Conservation (phyloP, 2,113 vertebrate genomes). For the Alces alces region DNA sequence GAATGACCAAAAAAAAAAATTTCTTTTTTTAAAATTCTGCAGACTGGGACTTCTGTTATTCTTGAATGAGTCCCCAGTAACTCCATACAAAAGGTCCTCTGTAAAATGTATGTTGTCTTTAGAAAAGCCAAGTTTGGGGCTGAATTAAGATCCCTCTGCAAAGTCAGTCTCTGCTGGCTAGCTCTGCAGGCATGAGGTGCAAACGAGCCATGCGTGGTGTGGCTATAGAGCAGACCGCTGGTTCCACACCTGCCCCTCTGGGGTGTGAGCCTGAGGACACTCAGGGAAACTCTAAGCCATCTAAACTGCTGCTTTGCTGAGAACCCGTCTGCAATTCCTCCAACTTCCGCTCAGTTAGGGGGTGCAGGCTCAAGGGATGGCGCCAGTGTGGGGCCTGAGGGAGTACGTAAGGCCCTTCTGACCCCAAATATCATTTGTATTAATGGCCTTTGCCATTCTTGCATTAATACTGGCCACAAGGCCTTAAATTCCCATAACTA, state of each 20-base stretch:
- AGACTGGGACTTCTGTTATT: conserved; percentile 57
- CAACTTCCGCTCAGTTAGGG: fast-evolving
- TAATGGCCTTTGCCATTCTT: neutral
- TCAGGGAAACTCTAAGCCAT: neutral
- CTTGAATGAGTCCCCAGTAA: conserved; percentile 44
- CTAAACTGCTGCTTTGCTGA: neutral
- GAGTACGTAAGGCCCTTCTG: neutral
- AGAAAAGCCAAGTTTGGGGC: conserved; percentile 9
- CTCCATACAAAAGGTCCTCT: conserved; percentile 52
- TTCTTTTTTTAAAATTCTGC: neutral
- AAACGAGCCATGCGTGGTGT: neutral
- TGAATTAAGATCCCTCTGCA: conserved; percentile 39
- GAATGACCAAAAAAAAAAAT: neutral
- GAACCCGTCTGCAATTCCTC: neutral
- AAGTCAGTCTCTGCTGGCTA: neutral
- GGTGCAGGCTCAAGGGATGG: fast-evolving
- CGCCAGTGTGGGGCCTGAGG: neutral
- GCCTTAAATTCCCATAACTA: neutral
- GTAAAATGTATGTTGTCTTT: conserved; percentile 47
- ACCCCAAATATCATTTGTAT: neutral
- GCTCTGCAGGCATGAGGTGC: neutral
- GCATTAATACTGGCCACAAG: neutral
- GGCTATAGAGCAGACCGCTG: neutral
- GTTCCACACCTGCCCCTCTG: neutral
- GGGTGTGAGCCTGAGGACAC: neutral